These are phyloP conservation scores for Agrilus cyanescens DNA, from an alignment of 2,888 invertebrate genomes.

Conservation along the genomic window DNA sequence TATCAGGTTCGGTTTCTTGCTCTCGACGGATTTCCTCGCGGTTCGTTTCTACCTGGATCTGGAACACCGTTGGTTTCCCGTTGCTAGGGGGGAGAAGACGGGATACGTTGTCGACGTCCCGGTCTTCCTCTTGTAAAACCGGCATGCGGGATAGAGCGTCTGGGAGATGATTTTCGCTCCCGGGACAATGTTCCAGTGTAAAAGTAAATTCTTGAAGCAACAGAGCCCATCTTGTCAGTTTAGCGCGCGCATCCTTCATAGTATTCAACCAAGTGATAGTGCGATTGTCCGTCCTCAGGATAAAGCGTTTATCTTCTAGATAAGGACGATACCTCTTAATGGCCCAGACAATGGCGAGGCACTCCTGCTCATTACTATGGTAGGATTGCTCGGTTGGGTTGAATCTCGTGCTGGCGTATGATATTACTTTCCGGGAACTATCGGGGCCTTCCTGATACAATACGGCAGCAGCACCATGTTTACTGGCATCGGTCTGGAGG, in stretches of 20 bases:
- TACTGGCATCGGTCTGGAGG: conserved; percentile 18
- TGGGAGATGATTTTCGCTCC: conserved; percentile 14
- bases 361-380: conserved; percentile 20
- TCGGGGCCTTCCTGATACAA: conserved; percentile 14
- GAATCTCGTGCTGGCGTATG: conserved; percentile 15
- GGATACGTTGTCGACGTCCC: not conserved
- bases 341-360: conserved; percentile 18
- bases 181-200: conserved; percentile 17
- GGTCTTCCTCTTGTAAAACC: not conserved
- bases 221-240: conserved; percentile 13
- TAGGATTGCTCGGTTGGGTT: conserved; percentile 9
- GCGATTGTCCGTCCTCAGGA: conserved; percentile 15
- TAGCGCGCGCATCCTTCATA: conserved; percentile 8
- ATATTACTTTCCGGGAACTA: conserved; percentile 8
- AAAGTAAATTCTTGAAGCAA: conserved; percentile 15
- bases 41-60: too few species aligned
- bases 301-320: conserved; percentile 16
- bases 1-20: conserved; percentile 19
- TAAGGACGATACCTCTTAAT: conserved; percentile 15
- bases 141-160: conserved; percentile 14
- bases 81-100: not conserved
- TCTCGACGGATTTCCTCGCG: not conserved
- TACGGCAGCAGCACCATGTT: conserved; percentile 16
- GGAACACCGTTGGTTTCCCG: too few species aligned
- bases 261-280: conserved; percentile 15